A percentile compares a stretch with the other conserved stretches of the same genome.
Conservation (phyloP, 2,113 vertebrate species). For the Podocnemis expansa region DNA sequence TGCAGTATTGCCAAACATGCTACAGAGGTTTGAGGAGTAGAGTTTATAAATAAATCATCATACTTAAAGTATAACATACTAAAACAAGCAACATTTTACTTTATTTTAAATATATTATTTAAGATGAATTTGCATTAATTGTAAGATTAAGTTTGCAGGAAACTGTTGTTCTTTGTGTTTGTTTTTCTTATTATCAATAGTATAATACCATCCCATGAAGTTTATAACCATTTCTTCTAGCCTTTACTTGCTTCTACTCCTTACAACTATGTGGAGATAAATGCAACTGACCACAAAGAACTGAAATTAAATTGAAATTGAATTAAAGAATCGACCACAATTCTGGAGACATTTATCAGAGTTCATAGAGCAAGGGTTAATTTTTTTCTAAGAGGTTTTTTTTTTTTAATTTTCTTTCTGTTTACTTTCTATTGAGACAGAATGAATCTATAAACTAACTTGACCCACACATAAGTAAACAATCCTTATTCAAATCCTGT, state of each 20-base stretch:
- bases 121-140: not conserved
- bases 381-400: too few relatives aligned
- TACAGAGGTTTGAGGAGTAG: constrained; percentile 26
- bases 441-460: too few relatives aligned
- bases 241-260: rapidly evolving
- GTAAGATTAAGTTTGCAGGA: constrained; percentile 10
- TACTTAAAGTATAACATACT: not conserved
- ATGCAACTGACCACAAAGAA: too few relatives aligned
- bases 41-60: constrained; percentile 23
- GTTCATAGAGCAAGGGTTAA: not conserved
- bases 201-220: not conserved
- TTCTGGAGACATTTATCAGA: constrained; percentile 14
- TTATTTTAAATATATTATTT: not conserved
- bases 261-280: not conserved
- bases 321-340: rapidly evolving
- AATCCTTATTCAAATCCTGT: not conserved
- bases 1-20: constrained; percentile 24
- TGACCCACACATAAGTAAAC: too few relatives aligned
- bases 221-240: not conserved
- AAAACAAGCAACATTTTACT: constrained; percentile 2
- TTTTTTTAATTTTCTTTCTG: not conserved
- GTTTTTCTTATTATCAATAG: not conserved
- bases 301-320: too few relatives aligned
- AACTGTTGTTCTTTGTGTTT: not conserved
- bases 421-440: too few relatives aligned